Conservation (phyloP, 2,113 vertebrate genomes). For the Aptenodytes patagonicus region DNA sequence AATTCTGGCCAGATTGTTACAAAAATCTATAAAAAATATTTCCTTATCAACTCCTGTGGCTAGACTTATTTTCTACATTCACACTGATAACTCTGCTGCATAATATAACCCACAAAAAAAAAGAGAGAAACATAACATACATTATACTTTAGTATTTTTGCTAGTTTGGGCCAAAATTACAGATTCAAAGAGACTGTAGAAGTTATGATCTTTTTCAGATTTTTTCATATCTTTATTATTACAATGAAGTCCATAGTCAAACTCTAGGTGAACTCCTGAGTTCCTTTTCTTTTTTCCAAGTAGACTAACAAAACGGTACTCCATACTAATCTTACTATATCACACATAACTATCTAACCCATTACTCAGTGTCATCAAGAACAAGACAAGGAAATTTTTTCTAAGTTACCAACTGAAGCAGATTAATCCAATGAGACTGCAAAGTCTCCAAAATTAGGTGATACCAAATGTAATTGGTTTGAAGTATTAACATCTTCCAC, state of each 20-base stretch:
- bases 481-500: not conserved
- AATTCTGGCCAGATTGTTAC: not conserved
- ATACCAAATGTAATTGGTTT: not conserved
- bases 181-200: not conserved
- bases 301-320: not conserved
- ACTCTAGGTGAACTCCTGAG: not conserved
- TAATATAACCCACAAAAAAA: not conserved
- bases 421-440: not conserved
- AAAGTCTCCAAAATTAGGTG: not conserved
- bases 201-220: not conserved
- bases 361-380: not conserved
- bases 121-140: not conserved
- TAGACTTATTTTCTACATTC: not conserved
- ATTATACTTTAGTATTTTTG: not conserved
- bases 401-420: not conserved
- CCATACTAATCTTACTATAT: not conserved
- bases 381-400: not conserved
- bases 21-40: not conserved
- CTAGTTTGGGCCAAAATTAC: not conserved
- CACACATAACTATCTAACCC: not conserved
- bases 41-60: not conserved
- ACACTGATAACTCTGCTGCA: not conserved
- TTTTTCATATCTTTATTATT: not conserved
- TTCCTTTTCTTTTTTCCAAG: not conserved
- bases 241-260: not conserved